Percentiles rank a stretch among this genome's conserved stretches.
These are phyloP conservation scores for Scaptomyza polygonia DNA, from an alignment of 2,888 invertebrate species.

Conservation along the genomic window DNA sequence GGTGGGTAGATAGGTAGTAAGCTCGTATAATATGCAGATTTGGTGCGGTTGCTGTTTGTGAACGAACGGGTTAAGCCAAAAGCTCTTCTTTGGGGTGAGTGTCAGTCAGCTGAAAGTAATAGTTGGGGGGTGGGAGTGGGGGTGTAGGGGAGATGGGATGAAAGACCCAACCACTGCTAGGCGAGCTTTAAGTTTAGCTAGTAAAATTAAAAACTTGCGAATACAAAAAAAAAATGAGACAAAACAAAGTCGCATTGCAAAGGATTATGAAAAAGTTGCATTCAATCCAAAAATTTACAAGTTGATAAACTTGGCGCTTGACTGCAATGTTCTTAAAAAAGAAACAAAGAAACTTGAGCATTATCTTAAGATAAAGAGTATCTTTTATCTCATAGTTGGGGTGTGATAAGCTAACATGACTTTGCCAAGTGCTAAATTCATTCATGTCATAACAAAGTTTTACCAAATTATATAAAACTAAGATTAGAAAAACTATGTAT, in stretches of 20 bases:
- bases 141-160: too few species aligned
- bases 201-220: conserved; percentile 42
- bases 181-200: conserved; percentile 39
- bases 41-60: conserved; percentile 50
- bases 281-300: conserved; percentile 23
- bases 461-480: too few species aligned
- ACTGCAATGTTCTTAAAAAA: conserved; percentile 7
- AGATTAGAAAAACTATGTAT: conserved; percentile 11
- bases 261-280: conserved; percentile 38
- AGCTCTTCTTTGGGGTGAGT: conserved; percentile 3
- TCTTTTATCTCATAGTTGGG: background rate
- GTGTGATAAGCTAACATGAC: background rate
- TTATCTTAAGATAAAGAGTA: background rate
- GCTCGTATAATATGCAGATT: conserved; percentile 63
- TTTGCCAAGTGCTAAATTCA: background rate
- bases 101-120: too few species aligned
- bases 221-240: conserved; percentile 51
- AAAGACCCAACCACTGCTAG: too few species aligned
- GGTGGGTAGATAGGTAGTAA: background rate
- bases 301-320: conserved; percentile 20
- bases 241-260: conserved; percentile 20
- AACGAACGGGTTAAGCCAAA: conserved; percentile 45
- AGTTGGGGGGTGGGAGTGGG: too few species aligned
- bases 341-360: conserved; percentile 4
- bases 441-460: background rate